Conservation (phyloP, 2,888 invertebrate species). For the Anthophora plumipes region DNA sequence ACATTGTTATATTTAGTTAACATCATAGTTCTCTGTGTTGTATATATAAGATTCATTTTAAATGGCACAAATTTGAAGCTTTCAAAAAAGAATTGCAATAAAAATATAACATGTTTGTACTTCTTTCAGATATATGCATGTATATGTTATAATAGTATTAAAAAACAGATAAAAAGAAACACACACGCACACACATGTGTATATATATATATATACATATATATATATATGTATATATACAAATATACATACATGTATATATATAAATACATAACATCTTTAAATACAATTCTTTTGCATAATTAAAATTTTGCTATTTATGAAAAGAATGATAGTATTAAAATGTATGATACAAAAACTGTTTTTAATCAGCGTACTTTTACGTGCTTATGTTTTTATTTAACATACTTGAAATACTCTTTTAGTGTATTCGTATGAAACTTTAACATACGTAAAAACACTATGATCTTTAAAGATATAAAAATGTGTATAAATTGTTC, state of each 20-base stretch:
- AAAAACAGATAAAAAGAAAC: conserved; percentile 2
- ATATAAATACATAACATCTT: conserved; percentile 22
- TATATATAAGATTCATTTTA: background rate
- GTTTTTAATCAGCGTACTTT: background rate
- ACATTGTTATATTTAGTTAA: background rate
- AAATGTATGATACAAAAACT: conserved; percentile 11
- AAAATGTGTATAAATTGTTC: background rate
- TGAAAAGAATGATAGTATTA: too few relatives aligned
- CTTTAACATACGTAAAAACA: conserved; percentile 21
- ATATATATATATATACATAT: too few relatives aligned
- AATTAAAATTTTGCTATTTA: too few relatives aligned
- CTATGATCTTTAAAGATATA: conserved; percentile 10
- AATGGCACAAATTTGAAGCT: conserved; percentile 27
- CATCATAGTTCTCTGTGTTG: background rate
- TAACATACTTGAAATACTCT: conserved; percentile 33
- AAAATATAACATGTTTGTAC: conserved; percentile 27
- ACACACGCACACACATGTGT: too few relatives aligned
- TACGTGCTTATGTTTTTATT: conserved; percentile 16
- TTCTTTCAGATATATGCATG: conserved; percentile 5
- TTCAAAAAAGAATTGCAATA: conserved; percentile 13
- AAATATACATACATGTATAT: too few relatives aligned
- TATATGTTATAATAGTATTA: conserved; percentile 19
- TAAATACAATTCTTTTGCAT: background rate
- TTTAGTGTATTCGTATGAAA: conserved; percentile 14
- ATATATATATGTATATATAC: too few relatives aligned